These are phyloP conservation scores for Cataglyphis hispanica DNA, from an alignment of 1,140 invertebrate genomes.

Conservation along the genomic window DNA sequence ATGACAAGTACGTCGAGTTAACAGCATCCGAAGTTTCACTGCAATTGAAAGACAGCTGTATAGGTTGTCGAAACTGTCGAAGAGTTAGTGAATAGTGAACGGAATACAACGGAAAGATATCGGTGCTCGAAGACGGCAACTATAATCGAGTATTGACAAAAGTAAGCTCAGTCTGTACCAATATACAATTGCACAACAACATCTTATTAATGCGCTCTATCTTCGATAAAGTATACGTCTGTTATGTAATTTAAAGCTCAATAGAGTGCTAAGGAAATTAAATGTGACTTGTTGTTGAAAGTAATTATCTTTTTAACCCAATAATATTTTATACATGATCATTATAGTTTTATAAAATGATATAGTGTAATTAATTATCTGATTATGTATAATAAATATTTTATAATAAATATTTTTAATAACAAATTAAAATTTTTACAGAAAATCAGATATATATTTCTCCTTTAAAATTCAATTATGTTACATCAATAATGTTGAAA, in stretches of 20 bases:
- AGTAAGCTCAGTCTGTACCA: conserved; percentile 17
- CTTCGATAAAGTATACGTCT: not conserved
- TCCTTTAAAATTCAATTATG: no score
- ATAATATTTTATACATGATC: conserved; percentile 6
- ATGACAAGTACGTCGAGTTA: conserved; percentile 24
- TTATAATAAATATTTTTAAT: not conserved
- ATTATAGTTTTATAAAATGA: not conserved
- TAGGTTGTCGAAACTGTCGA: conserved; percentile 48
- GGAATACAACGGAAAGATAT: conserved; percentile 39
- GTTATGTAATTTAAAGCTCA: not conserved
- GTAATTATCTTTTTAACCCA: conserved; percentile 1
- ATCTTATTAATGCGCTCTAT: conserved; percentile 9
- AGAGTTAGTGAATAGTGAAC: conserved; percentile 31
- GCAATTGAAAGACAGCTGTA: conserved; percentile 20
- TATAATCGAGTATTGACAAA: conserved; percentile 50
- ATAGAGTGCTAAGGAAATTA: conserved; percentile 15
- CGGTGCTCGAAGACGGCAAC: conserved; percentile 34
- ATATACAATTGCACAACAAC: not conserved
- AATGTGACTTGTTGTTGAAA: not conserved
- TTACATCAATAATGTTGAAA: no score
- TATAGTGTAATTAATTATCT: not conserved
- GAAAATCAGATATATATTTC: no score
- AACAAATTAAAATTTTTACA: no score
- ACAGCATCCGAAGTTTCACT: conserved; percentile 45
- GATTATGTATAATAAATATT: not conserved